Base-by-base conservation (phyloP, 1,140 invertebrate genomes). In the Drosophila virilis region DNA sequence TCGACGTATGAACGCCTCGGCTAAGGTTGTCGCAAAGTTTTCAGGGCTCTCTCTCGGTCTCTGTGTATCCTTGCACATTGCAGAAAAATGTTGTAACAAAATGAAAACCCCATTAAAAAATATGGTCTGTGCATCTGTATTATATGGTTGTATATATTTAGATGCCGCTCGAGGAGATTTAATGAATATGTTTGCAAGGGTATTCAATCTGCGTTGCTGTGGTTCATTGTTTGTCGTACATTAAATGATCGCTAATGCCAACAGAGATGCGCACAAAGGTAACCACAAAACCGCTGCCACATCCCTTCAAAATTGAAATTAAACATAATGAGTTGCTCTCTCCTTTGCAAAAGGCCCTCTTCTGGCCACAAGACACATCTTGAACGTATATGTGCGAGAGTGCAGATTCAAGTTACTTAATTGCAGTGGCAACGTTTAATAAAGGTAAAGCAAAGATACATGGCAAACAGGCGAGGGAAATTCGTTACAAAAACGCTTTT, bases 191-290 rank as follows among this genome's bases (percentile, higher is more conserved):
- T 54, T 3, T 4, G 35, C 37, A 22, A 57, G 54, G 2, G 54
- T 43, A 43, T 57, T 57, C 6, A 57, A 43, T 2, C 3, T 57
- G 32, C 38, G 38, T 6, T 38, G 15, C 15, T 22, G 17, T 67
- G n/a, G 48, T n/a, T 66, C 32, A 38, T 45, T 58, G 67, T 51
- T 42, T 46, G 48, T 48, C 78, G 69, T 76, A 71, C 83, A 72
- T 88, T 88, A 82, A 88, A 82, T 82, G 68, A 69, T 77, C 79
- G 88, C 82, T 88, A 85, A 85, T 88, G 83, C 88, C 75, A 60
- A 65, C 82, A 82, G 67, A 77, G 45, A 46, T 40, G 52, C 45
- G 55, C 54, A 54, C 59, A 68, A 65, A 72, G 59, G 40, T 42
- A 48, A 43, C 72, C 66, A 22, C 66, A 62, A 50, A 42, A 37